Evolutionary conservation across 2,888 invertebrate species (phyloP).

Genomic region (Lumbricus terrestris): DNA sequence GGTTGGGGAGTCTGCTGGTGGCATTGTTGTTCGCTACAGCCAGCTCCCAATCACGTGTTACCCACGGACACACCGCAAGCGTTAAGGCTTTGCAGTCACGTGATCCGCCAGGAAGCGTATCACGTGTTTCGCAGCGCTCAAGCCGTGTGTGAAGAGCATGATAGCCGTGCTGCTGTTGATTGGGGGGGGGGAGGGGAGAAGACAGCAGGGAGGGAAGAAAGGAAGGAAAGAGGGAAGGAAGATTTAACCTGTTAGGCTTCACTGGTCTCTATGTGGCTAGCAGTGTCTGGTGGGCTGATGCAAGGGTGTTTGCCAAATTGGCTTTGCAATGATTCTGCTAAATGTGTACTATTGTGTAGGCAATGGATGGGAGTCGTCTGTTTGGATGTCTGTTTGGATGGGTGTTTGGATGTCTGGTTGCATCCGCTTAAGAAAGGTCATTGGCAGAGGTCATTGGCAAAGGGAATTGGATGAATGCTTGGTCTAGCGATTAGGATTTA

Average conservation of each 20-base stretch:
- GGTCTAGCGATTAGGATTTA: neutral
- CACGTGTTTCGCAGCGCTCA: neutral
- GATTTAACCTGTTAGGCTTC: neutral
- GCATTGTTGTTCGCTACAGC: neutral
- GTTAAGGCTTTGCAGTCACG: neutral
- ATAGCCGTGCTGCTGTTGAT: neutral
- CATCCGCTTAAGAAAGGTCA: neutral
- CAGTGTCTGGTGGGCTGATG: neutral
- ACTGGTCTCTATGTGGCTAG: neutral
- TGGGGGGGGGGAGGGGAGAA: neutral
- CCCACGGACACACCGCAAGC: neutral
- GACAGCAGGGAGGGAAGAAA: too few species aligned
- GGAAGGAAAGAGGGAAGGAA: too few species aligned
- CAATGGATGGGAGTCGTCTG: neutral
- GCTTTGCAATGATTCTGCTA: neutral
- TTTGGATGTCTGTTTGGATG: too few species aligned
- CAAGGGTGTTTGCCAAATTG: neutral
- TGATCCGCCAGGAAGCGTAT: neutral
- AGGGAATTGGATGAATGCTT: neutral
- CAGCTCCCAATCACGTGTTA: neutral
- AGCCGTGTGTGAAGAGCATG: neutral
- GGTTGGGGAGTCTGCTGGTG: neutral
- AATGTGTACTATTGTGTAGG: neutral
- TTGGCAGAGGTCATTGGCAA: neutral
- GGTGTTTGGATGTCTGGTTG: neutral